Base-by-base conservation (phyloP, 2,888 invertebrate genomes). In the Podotricha telesiphe region DNA sequence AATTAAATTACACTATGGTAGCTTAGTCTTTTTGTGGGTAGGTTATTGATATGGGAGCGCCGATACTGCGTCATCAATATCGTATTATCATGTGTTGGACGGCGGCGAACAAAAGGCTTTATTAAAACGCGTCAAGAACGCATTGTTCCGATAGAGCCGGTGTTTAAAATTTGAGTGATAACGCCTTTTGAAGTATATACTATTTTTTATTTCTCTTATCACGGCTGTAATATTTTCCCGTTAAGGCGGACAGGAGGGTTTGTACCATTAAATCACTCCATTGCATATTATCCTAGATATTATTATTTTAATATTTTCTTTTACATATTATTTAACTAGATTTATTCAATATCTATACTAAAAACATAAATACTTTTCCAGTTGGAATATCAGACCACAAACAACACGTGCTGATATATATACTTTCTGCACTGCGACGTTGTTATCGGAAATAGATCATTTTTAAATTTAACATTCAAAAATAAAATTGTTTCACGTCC, bases 1-100 rank as follows among this genome's bases (percentile, higher is more conserved):
- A 91, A 91, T 91, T 91, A 91, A 91, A 91, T 89, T 86, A 86
- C 81, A 82, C 79, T 81, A 80, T 82, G 82, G 85, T 82, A 83
- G 79, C 79, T 77, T 80, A 81, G 84, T 84, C 87, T 86, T 88
- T 89, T 89, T 86, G 86, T 85, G 82, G 88, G 88, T 88, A 84
- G 89, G 88, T 89, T 91, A 92, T 91, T 89, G 89, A 91, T 83
- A 83, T 85, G 83, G 87, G 86, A 79, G 86, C 82, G 86, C 81
- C 87, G 76, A 81, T 84, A 82, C 81, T 77, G 78, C 80, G 83
- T 85, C 87, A 88, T 88, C 86, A 85, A 86, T 86, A 85, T 84
- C 82, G 75, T 82, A 69, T 74, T 80, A 79, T 79, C 77, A 78
- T 62, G 76, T 77, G 79, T 78, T 75, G 79, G 77, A 73, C 78